A percentile compares a stretch with the other conserved stretches of the same genome.
These are phyloP conservation scores for Sitta europaea DNA, from an alignment of 2,113 vertebrate genomes.

Conservation along the genomic window DNA sequence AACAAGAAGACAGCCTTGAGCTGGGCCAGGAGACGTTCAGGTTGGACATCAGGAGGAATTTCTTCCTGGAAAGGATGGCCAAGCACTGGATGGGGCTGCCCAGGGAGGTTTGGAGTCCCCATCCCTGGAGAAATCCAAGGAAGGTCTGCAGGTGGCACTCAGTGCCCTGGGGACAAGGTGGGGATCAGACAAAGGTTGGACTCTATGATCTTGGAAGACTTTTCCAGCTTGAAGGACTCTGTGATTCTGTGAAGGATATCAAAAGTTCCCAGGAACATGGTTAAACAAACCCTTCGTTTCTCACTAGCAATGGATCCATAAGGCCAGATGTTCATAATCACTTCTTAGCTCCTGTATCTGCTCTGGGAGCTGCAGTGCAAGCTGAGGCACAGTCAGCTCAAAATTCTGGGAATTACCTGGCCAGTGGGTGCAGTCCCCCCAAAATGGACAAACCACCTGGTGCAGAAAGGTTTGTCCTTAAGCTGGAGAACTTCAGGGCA, in stretches of 20 bases:
- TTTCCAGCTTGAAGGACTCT: background rate
- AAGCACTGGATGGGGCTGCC: background rate
- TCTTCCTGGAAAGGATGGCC: fast-evolving
- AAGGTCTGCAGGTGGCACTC: background rate
- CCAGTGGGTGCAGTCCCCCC: background rate
- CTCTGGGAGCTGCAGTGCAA: background rate
- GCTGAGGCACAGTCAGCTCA: background rate
- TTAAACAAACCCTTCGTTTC: background rate
- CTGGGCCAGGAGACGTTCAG: background rate
- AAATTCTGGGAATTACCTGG: background rate
- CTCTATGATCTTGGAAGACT: background rate
- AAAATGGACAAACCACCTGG: background rate
- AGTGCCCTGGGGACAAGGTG: background rate
- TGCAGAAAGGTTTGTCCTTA: background rate
- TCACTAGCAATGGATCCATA: background rate
- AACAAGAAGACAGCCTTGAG: background rate
- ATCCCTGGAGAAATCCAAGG: background rate
- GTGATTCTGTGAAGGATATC: background rate
- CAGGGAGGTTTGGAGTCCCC: fast-evolving
- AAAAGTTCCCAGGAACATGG: background rate
- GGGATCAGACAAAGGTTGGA: fast-evolving
- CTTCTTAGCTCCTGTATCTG: background rate
- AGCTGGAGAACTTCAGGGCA: background rate
- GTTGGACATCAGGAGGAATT: background rate
- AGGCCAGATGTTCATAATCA: background rate